Evolutionary conservation across 2,888 invertebrate genomes (phyloP), one percentile per base, ranked within the genome.

Genomic region (Cremastinae sp.): DNA sequence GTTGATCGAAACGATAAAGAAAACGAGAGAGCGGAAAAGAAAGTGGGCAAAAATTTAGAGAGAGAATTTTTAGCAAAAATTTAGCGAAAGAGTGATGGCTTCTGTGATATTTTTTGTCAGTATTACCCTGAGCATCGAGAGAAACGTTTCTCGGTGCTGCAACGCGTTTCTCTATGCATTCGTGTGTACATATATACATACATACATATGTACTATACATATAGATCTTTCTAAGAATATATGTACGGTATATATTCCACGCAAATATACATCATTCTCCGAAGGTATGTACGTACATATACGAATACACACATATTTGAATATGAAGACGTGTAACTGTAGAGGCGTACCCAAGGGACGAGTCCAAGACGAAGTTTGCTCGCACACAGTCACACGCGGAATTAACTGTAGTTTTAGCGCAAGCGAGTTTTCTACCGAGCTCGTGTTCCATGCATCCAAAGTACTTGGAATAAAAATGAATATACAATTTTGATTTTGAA

Each of bases 401-500:
- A 83, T 83, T 83, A 83, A 83, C 82, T 81, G 82, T 82, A 82
- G 82, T 83, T 83, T 75, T 70, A 79, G 79, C 77, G 74, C 80
- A 69, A 47, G 45, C 71, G 64, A 62, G 56, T 74, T 70, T 74
- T 78, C 66, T 71, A 75, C 47, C 61, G 35, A 10, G 22, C 28
- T 28, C 28, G 18, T 20, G 43, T 9, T 45, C 10, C 18, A 43
- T 18, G 41, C 18, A 14, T 8, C 16, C 5, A 5, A 1, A 5
- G n/a, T 45, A 5, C 5, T 9, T n/a, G 45, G 47, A 4, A 22
- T 41, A 8, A 22, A 41, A n/a, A n/a, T n/a, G n/a, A n/a, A n/a
- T n/a, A n/a, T n/a, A n/a, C n/a, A n/a, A n/a, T n/a, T n/a, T n/a
- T n/a, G n/a, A n/a, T n/a, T n/a, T n/a, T n/a, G n/a, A n/a, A n/a